Conservation (phyloP, 1,140 invertebrate species). For the Cephus cinctus region DNA sequence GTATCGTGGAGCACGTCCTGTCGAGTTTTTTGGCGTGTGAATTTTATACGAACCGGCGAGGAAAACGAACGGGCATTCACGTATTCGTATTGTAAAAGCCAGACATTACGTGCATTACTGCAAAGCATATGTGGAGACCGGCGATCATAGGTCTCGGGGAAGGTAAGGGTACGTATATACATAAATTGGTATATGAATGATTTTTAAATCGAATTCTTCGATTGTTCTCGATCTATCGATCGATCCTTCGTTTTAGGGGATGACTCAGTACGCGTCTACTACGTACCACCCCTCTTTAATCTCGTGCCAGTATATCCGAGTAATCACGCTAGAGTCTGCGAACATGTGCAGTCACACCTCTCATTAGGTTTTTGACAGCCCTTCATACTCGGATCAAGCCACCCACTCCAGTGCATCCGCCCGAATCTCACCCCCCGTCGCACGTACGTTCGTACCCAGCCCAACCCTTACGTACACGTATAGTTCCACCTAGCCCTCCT, state of each 20-base stretch:
- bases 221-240: too few species aligned
- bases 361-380: slow-evolving; percentile 59
- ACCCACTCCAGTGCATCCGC: slow-evolving; percentile 41
- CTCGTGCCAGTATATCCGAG: slow-evolving; percentile 38
- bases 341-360: slow-evolving; percentile 59
- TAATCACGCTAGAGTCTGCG: slow-evolving; percentile 46
- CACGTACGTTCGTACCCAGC: too few species aligned
- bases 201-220: too few species aligned
- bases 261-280: too few species aligned
- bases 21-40: slow-evolving; percentile 14
- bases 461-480: slow-evolving; percentile 23
- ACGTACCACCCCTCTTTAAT: background rate
- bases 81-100: too few species aligned
- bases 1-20: slow-evolving; percentile 31
- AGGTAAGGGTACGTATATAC: background rate
- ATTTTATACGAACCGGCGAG: background rate
- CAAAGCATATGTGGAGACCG: background rate
- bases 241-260: too few species aligned
- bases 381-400: slow-evolving; percentile 52
- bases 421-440: slow-evolving; percentile 30
- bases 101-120: background rate
- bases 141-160: background rate
- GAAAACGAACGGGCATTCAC: background rate
- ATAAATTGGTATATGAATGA: too few species aligned
- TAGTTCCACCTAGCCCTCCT: slow-evolving; percentile 35